Conservation (phyloP, 1,140 invertebrate species). For the Orussus abietinus region DNA sequence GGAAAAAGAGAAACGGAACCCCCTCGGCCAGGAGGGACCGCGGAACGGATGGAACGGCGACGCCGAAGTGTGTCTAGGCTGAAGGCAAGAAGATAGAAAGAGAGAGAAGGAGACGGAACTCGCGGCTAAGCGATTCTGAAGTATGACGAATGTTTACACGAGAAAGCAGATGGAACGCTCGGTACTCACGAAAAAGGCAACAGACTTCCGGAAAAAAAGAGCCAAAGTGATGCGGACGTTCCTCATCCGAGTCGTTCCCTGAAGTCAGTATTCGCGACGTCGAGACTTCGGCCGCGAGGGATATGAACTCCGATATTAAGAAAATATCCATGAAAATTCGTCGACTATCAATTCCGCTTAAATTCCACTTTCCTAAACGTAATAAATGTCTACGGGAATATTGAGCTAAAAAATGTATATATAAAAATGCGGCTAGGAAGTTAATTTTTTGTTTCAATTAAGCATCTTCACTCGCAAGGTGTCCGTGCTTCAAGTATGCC, state of each 20-base stretch:
- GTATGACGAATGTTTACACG: conserved; percentile 23
- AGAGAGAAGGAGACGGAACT: conserved; percentile 12
- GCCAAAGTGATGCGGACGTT: conserved; percentile 6
- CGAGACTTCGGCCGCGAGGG: neutral
- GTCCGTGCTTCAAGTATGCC: too few species aligned
- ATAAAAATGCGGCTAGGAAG: too few species aligned
- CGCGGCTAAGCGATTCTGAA: conserved; percentile 22
- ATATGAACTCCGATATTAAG: conserved; percentile 4
- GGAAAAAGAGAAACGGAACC: conserved; percentile 9
- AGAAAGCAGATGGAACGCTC: too few species aligned
- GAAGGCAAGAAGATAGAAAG: neutral
- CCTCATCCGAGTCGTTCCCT: conserved; percentile 12
- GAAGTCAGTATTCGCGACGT: conserved; percentile 2
- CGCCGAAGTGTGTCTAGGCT: neutral
- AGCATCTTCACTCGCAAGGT: too few species aligned
- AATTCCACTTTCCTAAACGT: too few species aligned
- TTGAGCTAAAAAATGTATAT: too few species aligned
- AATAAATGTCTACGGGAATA: too few species aligned
- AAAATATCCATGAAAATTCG: conserved; percentile 14
- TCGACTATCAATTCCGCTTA: too few species aligned
- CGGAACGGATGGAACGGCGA: conserved; percentile 12
- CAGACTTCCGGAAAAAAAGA: conserved; percentile 4
- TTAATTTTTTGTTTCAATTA: too few species aligned
- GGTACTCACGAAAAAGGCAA: conserved; percentile 9
- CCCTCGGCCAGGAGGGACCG: neutral